Evolutionary conservation across 2,113 vertebrate genomes (phyloP), one percentile per base, ranked within the genome.

Genomic region (Thinocorus orbignyianus): DNA sequence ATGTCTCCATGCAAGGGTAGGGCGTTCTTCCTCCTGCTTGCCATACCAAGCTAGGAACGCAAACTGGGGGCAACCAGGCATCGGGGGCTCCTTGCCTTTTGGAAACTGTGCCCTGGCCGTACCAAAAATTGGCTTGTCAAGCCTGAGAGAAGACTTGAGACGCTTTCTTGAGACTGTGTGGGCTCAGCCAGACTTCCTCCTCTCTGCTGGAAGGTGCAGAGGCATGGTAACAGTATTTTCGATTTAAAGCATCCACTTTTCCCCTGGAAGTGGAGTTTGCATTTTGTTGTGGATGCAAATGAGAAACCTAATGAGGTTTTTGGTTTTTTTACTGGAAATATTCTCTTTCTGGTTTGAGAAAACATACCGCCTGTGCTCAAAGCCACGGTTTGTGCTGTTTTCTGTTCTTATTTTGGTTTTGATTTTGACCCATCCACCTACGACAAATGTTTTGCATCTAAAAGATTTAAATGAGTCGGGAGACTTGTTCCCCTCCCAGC

Each of bases 381-480:
- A 95, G n/a, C 54, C 3, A 10, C 0, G 7, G 6, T 39, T 74
- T n/a, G 20, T 19, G 60, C 33, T 2, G 18, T 44, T 76, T 72
- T 33, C 81, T 39, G 30, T 52, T 78, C 61, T 73, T 51, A 4
- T 11, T 92, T 62, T 41, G 55, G 73, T 33, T 81, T 62, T 71
- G 37, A 58, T 81, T 91, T 83, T 22, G 39, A 95, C 93, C 91
- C 91, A 93, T 72, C 84, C 52, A 16, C 4, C 0, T 71, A 93
- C 94, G 94, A 93, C 83, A 91, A 96, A 87, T 5, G 4, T 71
- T 96, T 96, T 92, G 86, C 89, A 95, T 95, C 44, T 80, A 8
- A 72, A 91, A 81, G 65, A 92, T 92, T 91, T 76, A 95, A 97
- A 96, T 93, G 93, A 96, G 91, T 35, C 8, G 0, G 20, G 95